Evolutionary conservation across 2,113 vertebrate species (phyloP), one percentile per base, ranked within the genome.

Genomic region (Neolamprologus hecqui): DNA sequence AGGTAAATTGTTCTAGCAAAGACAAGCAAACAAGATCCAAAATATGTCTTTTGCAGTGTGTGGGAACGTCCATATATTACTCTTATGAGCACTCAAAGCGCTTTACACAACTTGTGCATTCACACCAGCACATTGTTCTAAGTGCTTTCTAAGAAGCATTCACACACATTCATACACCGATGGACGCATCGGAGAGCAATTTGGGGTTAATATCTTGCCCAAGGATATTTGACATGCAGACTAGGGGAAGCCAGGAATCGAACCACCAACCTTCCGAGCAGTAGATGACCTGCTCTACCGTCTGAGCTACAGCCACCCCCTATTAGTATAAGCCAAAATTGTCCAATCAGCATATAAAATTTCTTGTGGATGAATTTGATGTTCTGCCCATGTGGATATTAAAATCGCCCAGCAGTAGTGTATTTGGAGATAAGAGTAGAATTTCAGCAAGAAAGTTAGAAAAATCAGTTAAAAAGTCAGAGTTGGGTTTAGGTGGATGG

Each of bases 41-140:
- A 23, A 55, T 55, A 13, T 55, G 53, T 23, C 6, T 12, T 55
- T 55, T 55, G 21, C 11, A 23, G 21, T 55, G 6, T 23, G 53
- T 55, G 21, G 53, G 53, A 58, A 28, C 7, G 0, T 15, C 55
- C 3, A 58, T 15, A 28, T 58, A 58, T 58, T 53, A 53, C 19
- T 53, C 49, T n/a, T 53, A 2, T 4, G 3, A 54, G 10, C 0
- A 54, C 53, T 54, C n/a, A 4, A 54, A 54, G 51, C 3, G 1
- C 51, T 11, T 54, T 54, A 21, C 9, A 54, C 2, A 54, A 54
- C n/a, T 21, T 54, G n/a, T 54, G 51, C n/a, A 54, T 54, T 54
- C 51, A 53, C 17, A 49, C 2, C 0, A 51, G 49, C 4, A 51
- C 51, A 54, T 54, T 2, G n/a, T 54, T 23, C 53, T 23, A 12